These are phyloP conservation scores for Amiota mariae DNA, from an alignment of 2,888 invertebrate genomes.

Conservation along the genomic window DNA sequence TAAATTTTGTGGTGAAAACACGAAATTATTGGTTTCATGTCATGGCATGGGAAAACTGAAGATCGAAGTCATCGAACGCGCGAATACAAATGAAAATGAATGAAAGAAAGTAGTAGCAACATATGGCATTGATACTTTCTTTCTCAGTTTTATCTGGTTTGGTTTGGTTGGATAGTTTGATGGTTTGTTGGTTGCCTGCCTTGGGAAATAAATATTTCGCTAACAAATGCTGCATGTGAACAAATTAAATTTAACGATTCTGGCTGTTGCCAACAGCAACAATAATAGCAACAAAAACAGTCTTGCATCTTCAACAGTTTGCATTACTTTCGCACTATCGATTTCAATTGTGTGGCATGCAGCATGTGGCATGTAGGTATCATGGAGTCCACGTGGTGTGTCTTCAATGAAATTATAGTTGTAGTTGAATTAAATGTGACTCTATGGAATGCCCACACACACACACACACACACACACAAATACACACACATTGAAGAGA, in stretches of 20 bases:
- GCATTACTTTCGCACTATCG: slow-evolving; percentile 47
- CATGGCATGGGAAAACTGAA: slow-evolving; percentile 34
- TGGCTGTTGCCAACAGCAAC: slow-evolving; percentile 23
- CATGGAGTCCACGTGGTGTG: not conserved
- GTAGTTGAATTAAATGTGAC: not conserved
- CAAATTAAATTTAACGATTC: slow-evolving; percentile 62
- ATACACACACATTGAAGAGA: not conserved
- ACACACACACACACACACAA: no score
- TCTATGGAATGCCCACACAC: not conserved
- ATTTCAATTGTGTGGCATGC: slow-evolving; percentile 60
- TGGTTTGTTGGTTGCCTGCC: not conserved
- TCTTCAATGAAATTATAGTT: not conserved
- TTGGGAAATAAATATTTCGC: no score
- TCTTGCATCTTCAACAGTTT: slow-evolving; percentile 36
- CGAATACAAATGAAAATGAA: slow-evolving; percentile 35
- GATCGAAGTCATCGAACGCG: slow-evolving; percentile 9
- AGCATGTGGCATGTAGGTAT: slow-evolving; percentile 9
- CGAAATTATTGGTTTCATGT: slow-evolving; percentile 56
- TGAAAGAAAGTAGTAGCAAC: not conserved
- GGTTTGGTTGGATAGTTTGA: not conserved
- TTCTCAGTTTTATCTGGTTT: no score
- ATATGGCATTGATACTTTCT: not conserved
- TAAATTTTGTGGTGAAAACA: slow-evolving; percentile 55
- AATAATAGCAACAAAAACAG: not conserved
- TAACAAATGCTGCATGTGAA: slow-evolving; percentile 17